phyloP scores from a whole-genome alignment of 2,797 vertebrate species.

The Diceros bicornis region DNA sequence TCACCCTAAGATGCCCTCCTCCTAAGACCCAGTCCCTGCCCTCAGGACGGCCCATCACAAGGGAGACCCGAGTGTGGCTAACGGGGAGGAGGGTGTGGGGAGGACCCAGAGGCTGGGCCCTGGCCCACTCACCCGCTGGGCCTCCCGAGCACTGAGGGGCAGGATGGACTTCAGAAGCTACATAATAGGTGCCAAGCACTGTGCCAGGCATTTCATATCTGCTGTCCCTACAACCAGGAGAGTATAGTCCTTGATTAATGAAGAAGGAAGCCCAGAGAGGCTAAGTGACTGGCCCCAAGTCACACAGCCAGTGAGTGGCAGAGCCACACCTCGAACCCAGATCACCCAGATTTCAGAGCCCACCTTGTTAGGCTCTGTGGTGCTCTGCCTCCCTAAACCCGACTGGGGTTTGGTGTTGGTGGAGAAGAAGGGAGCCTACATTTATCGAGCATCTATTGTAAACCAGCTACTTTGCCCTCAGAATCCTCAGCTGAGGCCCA shows the following conservation, averaged over 20 bases:
- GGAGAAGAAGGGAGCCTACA: neutral
- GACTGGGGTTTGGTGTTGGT: neutral
- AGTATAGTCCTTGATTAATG: neutral
- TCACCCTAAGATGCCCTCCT: neutral
- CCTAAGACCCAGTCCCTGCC: neutral
- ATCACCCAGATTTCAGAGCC: neutral
- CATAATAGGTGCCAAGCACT: neutral
- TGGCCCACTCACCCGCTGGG: neutral
- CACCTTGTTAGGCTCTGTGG: neutral
- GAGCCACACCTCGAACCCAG: neutral
- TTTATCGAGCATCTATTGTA: neutral
- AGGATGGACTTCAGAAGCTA: neutral
- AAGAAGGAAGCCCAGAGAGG: neutral
- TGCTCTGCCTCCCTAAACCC: neutral
- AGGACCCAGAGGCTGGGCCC: neutral
- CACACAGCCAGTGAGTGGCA: neutral
- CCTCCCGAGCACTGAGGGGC: neutral
- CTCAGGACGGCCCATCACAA: neutral
- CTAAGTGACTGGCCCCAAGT: neutral
- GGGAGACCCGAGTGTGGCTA: neutral
- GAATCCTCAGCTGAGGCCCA: neutral
- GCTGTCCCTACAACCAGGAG: neutral
- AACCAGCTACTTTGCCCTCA: neutral
- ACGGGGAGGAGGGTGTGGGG: too few species aligned
- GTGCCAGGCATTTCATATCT: neutral